These are phyloP conservation scores for Alethe diademata DNA, from an alignment of 2,113 vertebrate genomes.

Conservation along the genomic window DNA sequence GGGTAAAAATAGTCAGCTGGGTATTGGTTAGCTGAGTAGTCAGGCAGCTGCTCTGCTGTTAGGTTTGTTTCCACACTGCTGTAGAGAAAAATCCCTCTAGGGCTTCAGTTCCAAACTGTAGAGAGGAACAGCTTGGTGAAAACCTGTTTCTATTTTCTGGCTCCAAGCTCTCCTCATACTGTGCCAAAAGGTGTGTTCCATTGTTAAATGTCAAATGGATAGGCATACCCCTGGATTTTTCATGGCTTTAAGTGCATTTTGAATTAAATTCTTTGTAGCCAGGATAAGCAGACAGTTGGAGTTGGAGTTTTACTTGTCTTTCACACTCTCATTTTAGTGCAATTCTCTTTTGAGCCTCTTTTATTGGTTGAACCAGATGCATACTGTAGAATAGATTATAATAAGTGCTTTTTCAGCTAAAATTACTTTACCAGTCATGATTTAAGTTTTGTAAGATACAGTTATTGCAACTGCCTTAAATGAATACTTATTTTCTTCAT, in stretches of 20 bases:
- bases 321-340: neutral
- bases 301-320: neutral
- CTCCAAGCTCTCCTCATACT: neutral
- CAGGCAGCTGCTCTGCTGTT: neutral
- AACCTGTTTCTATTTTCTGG: neutral
- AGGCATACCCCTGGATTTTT: neutral
- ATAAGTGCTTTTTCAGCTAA: neutral
- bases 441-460: neutral
- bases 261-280: neutral
- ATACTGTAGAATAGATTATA: neutral
- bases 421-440: neutral
- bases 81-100: neutral
- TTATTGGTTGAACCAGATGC: neutral
- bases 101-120: neutral
- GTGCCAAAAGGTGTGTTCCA: neutral
- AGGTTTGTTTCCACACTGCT: neutral
- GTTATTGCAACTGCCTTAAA: neutral
- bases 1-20: neutral
- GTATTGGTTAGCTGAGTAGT: neutral
- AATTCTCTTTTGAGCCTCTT: neutral
- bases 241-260: neutral
- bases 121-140: neutral
- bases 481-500: neutral
- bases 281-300: neutral
- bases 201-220: neutral